phyloP scores from a whole-genome alignment of 2,888 invertebrate species.

The Megamerina dolium region DNA sequence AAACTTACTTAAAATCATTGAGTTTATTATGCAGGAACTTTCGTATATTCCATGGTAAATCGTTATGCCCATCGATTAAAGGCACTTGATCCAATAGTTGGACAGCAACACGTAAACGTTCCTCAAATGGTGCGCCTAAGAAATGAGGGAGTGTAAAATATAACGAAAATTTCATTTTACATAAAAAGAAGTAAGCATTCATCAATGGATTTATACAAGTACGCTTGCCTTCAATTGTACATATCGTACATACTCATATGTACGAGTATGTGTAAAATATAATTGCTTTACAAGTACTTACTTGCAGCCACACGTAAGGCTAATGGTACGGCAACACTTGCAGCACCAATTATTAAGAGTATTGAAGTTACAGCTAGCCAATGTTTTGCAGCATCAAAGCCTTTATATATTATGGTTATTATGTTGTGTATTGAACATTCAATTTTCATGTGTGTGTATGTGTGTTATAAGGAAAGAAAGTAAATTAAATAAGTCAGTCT shows the following conservation, averaged over 20 bases:
- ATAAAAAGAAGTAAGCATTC: not conserved
- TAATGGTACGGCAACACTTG: slow-evolving; percentile 73
- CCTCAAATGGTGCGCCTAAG: slow-evolving; percentile 66
- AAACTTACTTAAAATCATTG: slow-evolving; percentile 68
- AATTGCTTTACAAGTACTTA: slow-evolving; percentile 38
- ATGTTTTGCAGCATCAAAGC: slow-evolving; percentile 59
- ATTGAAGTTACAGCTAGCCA: slow-evolving; percentile 73
- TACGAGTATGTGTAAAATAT: not conserved
- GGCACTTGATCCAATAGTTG: slow-evolving; percentile 71
- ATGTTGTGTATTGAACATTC: no score
- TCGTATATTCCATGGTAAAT: slow-evolving; percentile 84
- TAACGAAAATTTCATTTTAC: not conserved
- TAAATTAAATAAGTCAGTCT: no score
- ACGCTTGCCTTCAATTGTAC: no score
- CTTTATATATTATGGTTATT: no score
- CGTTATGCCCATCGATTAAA: slow-evolving; percentile 82
- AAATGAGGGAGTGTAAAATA: slow-evolving; percentile 1
- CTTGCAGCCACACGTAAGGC: slow-evolving; percentile 68
- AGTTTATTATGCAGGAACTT: slow-evolving; percentile 85
- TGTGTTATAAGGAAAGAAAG: no score
- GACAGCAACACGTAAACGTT: slow-evolving; percentile 67
- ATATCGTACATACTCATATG: not conserved
- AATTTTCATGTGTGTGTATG: no score
- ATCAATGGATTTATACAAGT: not conserved
- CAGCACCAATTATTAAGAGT: slow-evolving; percentile 70